Evolutionary conservation across 2,113 vertebrate genomes (phyloP).

Genomic region (Brachypodius melanocephalos): DNA sequence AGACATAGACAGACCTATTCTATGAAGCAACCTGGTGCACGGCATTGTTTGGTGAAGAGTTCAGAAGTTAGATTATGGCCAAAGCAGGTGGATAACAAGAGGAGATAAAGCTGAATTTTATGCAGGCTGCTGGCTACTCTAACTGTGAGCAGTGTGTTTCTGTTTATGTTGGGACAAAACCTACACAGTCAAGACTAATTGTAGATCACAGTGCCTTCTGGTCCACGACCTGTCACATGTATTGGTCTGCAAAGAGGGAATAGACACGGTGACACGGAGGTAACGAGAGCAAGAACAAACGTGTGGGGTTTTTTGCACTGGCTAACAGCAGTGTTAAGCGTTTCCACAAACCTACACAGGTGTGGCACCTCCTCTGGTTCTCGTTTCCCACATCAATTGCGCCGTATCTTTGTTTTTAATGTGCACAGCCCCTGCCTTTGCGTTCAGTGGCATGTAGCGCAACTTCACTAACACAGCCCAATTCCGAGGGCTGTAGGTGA

Average conservation of each 20-base stretch:
- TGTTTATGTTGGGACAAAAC: not conserved
- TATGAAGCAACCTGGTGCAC: not conserved
- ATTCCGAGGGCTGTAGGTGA: rapidly evolving
- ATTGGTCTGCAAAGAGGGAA: not conserved
- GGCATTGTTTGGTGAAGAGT: not conserved
- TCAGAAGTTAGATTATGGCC: not conserved
- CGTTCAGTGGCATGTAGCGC: rapidly evolving
- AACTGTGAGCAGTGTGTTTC: not conserved
- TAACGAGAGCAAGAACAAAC: rapidly evolving
- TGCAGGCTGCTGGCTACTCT: not conserved
- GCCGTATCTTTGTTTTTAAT: not conserved
- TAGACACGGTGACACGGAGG: rapidly evolving
- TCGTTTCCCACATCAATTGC: not conserved
- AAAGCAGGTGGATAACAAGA: not conserved
- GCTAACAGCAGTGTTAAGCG: not conserved
- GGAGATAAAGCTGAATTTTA: not conserved
- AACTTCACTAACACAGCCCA: too few species aligned
- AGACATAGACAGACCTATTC: not conserved
- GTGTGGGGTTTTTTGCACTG: rapidly evolving
- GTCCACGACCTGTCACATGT: not conserved
- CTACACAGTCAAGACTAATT: not conserved
- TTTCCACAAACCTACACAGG: not conserved
- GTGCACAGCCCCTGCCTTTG: rapidly evolving
- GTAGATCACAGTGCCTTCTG: not conserved
- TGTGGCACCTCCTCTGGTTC: not conserved